Conservation (phyloP, 2,888 invertebrate genomes). For the Leptopilina syphax region DNA sequence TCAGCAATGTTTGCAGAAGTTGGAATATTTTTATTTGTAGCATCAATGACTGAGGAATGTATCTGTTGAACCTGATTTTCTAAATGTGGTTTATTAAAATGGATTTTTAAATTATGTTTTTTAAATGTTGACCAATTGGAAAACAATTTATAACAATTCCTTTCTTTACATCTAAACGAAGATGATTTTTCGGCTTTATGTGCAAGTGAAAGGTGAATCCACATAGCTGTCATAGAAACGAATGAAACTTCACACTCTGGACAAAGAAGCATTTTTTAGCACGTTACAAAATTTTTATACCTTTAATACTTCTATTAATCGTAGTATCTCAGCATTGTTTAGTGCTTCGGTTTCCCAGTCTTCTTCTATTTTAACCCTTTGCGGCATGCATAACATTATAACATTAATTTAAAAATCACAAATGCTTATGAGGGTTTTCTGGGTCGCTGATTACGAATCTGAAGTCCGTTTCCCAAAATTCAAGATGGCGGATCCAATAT, state of each 20-base stretch:
- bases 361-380: slow-evolving; percentile 13
- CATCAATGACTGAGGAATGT: background rate
- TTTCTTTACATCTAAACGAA: background rate
- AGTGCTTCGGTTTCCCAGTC: background rate
- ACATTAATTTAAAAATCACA: no score
- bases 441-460: no score
- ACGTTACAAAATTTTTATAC: background rate
- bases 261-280: background rate
- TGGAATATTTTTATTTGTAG: background rate
- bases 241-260: background rate
- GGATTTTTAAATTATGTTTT: background rate
- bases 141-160: background rate
- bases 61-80: background rate
- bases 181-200: slow-evolving; percentile 9
- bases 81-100: background rate
- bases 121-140: slow-evolving; percentile 16
- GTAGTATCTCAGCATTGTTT: background rate
- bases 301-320: background rate
- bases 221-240: background rate
- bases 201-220: background rate
- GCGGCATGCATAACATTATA: no score
- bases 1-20: background rate
- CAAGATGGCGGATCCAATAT: no score
- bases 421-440: no score
- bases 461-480: no score